Evolutionary conservation across 2,797 vertebrate species (phyloP), one percentile per base, ranked within the genome.

Genomic region (Liasis olivaceus): DNA sequence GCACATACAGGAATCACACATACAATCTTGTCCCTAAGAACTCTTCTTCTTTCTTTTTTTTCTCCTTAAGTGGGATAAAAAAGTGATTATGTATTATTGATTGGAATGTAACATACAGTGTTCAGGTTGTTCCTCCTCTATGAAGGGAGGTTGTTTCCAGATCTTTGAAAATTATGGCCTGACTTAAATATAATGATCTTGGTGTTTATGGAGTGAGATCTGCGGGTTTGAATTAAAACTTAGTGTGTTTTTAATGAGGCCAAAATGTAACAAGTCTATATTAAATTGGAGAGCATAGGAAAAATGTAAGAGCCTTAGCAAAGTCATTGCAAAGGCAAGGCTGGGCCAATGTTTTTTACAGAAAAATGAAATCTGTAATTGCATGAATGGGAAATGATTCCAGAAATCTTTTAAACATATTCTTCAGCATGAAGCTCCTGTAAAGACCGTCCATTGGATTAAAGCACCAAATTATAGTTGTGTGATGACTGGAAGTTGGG

Each of bases 391-490:
- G 6, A 24, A 22, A 2, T 26, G 7, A 36, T 86, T 60, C 36
- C 14, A 59, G 6, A 15, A 22, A 36, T 31, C 54, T 90, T 86
- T 60, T 87, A 66, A 93, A 60, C 94, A 95, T 85, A n/a, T 92
- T 59, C 85, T 93, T 91, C 51, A 99, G 99, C 99, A 99, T 4
- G 99, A 99, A 22, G 99, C 98, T 22, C 99, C 99, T 24, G 99
- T 99, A 93, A 99, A 99, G 96, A 97, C 99, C 17, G 98, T 99
- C 94, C 99, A 99, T 92, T 99, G 99, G 99, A 99, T 99, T 95
- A 99, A 99, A 98, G 99, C 99, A n/a, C 99, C 99, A 0, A 99
- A 99, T 97, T 99, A 99, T 95, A 99, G 97, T 97, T 99, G 99
- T 92, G 94, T 99, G 95, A 99, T 99, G 99, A 99, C 99, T 0